Conservation (phyloP, 1,140 invertebrate genomes). For the Hirudo medicinalis region DNA sequence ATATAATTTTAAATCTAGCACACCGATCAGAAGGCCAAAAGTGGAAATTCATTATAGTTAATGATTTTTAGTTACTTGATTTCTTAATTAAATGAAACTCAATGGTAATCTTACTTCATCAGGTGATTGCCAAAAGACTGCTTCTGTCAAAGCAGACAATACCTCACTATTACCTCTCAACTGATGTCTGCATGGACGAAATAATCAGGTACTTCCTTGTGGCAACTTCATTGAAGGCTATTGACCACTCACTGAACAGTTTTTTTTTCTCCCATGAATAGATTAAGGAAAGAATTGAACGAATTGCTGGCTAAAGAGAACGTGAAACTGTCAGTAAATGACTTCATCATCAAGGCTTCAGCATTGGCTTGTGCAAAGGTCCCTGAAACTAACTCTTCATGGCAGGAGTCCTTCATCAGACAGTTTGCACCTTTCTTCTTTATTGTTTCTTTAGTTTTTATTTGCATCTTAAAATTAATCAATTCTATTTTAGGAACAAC, state of each 20-base stretch:
- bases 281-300: slow-evolving; percentile 58
- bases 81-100: no score
- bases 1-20: no score
- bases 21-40: no score
- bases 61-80: no score
- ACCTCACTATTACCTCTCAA: slow-evolving; percentile 88
- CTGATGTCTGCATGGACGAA: slow-evolving; percentile 73
- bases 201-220: slow-evolving; percentile 44
- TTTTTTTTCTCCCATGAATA: slow-evolving; percentile 36
- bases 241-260: no score
- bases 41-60: no score
- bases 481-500: slow-evolving; percentile 46
- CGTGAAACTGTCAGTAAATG: slow-evolving; percentile 82
- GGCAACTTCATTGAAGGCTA: not conserved
- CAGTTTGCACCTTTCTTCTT: slow-evolving; percentile 52
- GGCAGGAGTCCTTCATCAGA: slow-evolving; percentile 85
- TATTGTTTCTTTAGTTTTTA: not conserved
- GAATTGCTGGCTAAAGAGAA: slow-evolving; percentile 66
- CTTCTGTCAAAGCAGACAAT: slow-evolving; percentile 79
- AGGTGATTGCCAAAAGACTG: slow-evolving; percentile 68
- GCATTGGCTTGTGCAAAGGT: slow-evolving; percentile 80
- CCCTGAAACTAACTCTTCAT: slow-evolving; percentile 86
- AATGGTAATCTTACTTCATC: not conserved
- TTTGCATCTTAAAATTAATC: slow-evolving; percentile 10
- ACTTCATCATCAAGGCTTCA: slow-evolving; percentile 91